phyloP scores from a whole-genome alignment of 1,140 invertebrate species.

The Heliconius nattereri region DNA sequence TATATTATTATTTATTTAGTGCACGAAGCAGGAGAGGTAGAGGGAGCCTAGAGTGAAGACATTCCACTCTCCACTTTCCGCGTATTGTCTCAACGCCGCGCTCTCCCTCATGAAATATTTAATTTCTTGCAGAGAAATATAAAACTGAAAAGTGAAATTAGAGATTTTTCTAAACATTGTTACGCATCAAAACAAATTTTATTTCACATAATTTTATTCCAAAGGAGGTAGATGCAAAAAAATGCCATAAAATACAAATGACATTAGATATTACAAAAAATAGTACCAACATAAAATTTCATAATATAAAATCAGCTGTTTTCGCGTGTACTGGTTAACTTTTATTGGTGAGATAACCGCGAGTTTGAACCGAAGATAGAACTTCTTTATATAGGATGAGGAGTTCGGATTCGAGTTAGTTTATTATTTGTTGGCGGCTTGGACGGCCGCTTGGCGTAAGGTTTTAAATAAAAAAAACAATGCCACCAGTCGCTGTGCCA shows the following conservation, averaged over 20 bases:
- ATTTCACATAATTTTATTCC: too few species aligned
- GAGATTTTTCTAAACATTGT: too few species aligned
- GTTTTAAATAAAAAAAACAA: constrained; percentile 38
- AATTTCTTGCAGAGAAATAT: too few species aligned
- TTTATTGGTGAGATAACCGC: constrained; percentile 49
- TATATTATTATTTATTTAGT: too few species aligned
- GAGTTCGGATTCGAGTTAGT: constrained; percentile 54
- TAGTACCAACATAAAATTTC: neutral
- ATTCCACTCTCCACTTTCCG: too few species aligned
- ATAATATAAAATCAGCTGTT: constrained; percentile 18
- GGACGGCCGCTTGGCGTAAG: constrained; percentile 30
- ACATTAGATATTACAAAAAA: neutral
- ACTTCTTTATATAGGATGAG: constrained; percentile 59
- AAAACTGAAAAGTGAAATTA: too few species aligned
- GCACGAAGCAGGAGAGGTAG: too few species aligned
- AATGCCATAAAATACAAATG: neutral
- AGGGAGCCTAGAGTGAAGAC: too few species aligned
- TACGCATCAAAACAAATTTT: too few species aligned
- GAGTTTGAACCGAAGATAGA: constrained; percentile 51
- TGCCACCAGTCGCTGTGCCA: constrained; percentile 74
- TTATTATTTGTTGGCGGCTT: constrained; percentile 43
- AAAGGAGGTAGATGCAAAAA: neutral
- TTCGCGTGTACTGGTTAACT: neutral
- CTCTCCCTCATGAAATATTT: too few species aligned
- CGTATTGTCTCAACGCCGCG: too few species aligned